Percentiles rank a stretch among this genome's conserved stretches.
Conservation (phyloP, 2,797 vertebrate species). For the Eulemur mongoz region DNA sequence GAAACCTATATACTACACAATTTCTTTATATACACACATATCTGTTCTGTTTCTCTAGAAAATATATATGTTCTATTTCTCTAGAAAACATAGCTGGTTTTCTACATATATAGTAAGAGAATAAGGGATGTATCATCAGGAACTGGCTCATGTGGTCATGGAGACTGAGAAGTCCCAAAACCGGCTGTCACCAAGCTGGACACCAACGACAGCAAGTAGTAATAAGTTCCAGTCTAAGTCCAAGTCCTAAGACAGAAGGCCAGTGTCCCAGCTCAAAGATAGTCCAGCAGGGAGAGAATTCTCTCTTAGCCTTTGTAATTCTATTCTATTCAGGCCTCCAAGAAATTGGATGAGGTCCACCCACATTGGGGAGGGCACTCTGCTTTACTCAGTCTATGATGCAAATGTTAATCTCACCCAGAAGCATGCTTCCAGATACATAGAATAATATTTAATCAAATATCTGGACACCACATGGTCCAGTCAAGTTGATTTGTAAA, state of each 20-base stretch:
- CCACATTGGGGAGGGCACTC: not conserved
- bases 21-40: not conserved
- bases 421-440: not conserved
- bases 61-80: not conserved
- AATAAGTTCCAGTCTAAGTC: not conserved
- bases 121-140: not conserved
- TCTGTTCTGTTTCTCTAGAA: not conserved
- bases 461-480: not conserved
- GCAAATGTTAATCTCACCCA: not conserved
- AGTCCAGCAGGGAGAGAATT: not conserved
- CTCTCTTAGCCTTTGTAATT: not conserved
- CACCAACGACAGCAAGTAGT: accelerated
- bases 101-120: not conserved
- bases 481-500: not conserved
- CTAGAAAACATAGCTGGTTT: not conserved
- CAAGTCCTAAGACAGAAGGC: not conserved
- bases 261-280: not conserved
- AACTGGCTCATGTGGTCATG: not conserved
- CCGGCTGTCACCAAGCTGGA: not conserved
- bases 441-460: not conserved
- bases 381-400: not conserved
- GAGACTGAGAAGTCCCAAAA: not conserved
- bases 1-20: not conserved
- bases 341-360: not conserved
- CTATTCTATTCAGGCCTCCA: not conserved